phyloP scores from a whole-genome alignment of 2,797 vertebrate species.

The Cichlasoma orientale region DNA sequence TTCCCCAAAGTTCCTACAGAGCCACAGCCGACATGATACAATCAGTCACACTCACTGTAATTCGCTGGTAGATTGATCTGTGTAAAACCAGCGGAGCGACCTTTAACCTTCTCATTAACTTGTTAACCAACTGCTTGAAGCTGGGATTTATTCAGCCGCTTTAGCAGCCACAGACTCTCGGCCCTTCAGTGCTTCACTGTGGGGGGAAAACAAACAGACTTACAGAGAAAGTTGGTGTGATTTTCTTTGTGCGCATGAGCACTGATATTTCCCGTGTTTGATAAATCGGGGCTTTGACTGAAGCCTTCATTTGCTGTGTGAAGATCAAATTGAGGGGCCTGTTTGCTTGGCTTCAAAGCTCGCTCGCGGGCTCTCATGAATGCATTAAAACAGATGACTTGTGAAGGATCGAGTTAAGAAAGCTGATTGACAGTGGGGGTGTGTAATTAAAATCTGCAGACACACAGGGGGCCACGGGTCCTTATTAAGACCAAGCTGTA shows the following conservation, averaged over 20 bases:
- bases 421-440: constrained; percentile 72
- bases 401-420: constrained; percentile 56
- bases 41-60: not conserved
- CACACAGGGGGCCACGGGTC: constrained; percentile 56
- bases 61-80: not conserved
- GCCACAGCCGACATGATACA: not conserved
- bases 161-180: not conserved
- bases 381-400: constrained; percentile 69
- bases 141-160: not conserved
- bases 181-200: not conserved
- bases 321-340: constrained; percentile 57
- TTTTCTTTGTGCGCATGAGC: constrained; percentile 25
- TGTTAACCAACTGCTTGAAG: not conserved
- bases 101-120: not conserved
- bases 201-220: not conserved
- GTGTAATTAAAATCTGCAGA: constrained; percentile 74
- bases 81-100: not conserved
- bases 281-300: constrained; percentile 50
- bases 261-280: constrained; percentile 45
- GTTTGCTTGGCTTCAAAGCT: constrained; percentile 67
- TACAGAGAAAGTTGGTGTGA: not conserved
- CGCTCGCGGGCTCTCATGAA: constrained; percentile 45
- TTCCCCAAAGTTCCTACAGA: not conserved
- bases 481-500: constrained; percentile 68
- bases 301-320: constrained; percentile 47